Conservation (phyloP, 2,888 invertebrate species). For the Eurois occulta region DNA sequence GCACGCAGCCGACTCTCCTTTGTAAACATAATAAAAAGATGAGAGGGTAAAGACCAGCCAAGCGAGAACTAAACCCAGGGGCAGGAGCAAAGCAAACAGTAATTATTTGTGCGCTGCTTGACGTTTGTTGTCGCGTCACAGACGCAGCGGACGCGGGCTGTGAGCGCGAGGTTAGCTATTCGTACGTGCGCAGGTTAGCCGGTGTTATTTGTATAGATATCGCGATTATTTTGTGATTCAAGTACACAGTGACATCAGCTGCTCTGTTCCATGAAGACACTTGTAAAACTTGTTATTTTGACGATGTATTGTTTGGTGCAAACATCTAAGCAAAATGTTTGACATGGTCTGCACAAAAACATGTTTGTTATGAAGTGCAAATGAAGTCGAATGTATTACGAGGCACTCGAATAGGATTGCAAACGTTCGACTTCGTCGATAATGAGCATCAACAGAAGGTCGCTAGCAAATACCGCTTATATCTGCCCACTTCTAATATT, state of each 20-base stretch:
- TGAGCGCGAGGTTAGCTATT: conserved; percentile 51
- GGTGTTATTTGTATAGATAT: conserved; percentile 60
- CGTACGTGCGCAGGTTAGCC: conserved; percentile 37
- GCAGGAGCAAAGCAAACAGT: conserved; percentile 63
- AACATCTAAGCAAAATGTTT: conserved; percentile 46
- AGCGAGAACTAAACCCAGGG: conserved; percentile 25
- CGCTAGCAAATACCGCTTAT: conserved; percentile 55
- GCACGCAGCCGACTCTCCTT: background rate
- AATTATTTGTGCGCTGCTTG: conserved; percentile 57
- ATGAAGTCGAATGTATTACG: conserved; percentile 42
- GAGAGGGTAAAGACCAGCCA: conserved; percentile 7
- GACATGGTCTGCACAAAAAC: conserved; percentile 35
- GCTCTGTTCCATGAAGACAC: conserved; percentile 58
- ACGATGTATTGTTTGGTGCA: conserved; percentile 35
- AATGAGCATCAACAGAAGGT: conserved; percentile 56
- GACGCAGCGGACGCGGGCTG: conserved; percentile 44
- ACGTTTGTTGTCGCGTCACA: conserved; percentile 66
- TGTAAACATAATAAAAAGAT: conserved; percentile 22
- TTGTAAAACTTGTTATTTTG: conserved; percentile 48
- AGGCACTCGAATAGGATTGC: conserved; percentile 44
- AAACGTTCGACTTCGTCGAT: conserved; percentile 49
- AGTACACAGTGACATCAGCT: conserved; percentile 77
- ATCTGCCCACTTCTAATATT: conserved; percentile 53
- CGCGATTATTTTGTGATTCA: conserved; percentile 73
- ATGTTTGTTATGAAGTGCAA: conserved; percentile 31